phyloP scores from a whole-genome alignment of 2,888 invertebrate species.

The Pollenia labialis region DNA sequence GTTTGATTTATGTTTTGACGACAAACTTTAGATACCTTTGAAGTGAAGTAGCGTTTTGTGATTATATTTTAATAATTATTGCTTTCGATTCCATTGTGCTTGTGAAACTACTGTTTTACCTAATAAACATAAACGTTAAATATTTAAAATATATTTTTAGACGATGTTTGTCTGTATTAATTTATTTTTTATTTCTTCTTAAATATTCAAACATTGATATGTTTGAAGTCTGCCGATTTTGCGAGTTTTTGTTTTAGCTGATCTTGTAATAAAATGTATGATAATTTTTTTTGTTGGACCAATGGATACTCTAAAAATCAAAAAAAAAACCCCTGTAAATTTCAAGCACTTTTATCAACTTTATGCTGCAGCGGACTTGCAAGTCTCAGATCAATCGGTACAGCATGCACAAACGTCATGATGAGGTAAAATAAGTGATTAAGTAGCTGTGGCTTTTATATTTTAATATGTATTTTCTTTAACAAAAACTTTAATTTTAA shows the following conservation, averaged over 20 bases:
- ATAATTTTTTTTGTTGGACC: slow-evolving; percentile 16
- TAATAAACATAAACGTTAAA: not conserved
- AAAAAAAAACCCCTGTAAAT: not conserved
- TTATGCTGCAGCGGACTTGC: not conserved
- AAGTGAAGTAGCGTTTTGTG: too few relatives aligned
- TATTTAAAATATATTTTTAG: not conserved
- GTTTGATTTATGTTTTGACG: too few relatives aligned
- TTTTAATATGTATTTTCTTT: not conserved
- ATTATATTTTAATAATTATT: too few relatives aligned
- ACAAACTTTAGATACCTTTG: too few relatives aligned
- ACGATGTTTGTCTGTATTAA: not conserved
- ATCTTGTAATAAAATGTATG: slow-evolving; percentile 20
- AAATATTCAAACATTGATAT: slow-evolving; percentile 41
- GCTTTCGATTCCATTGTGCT: not conserved
- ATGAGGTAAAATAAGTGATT: slow-evolving; percentile 37
- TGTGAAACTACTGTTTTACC: slow-evolving; percentile 1
- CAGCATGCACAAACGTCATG: slow-evolving; percentile 11
- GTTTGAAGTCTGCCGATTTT: slow-evolving; percentile 62
- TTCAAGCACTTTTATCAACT: slow-evolving; percentile 1
- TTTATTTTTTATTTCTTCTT: slow-evolving; percentile 7
- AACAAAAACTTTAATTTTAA: slow-evolving; percentile 27
- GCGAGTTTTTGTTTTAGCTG: slow-evolving; percentile 1
- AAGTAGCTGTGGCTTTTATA: slow-evolving; percentile 12
- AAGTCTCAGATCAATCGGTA: not conserved
- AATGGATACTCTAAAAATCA: not conserved